phyloP scores from a whole-genome alignment of 2,888 invertebrate genomes.

The Melikaiella ostensackeni region DNA sequence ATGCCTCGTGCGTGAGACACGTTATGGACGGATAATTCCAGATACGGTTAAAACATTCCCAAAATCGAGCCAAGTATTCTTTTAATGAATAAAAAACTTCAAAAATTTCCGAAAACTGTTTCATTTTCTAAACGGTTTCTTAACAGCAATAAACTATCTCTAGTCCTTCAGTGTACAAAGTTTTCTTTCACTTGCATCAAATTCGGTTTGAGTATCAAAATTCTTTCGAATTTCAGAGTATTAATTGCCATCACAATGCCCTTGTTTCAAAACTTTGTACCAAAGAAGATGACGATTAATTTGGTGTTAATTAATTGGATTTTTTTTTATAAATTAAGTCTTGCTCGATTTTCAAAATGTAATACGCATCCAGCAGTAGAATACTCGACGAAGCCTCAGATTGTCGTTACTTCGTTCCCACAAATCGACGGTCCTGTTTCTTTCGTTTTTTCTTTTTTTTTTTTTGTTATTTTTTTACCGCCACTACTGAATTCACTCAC shows the following conservation, averaged over 20 bases:
- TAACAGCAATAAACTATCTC: too few relatives aligned
- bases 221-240: conserved; percentile 34
- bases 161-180: not conserved
- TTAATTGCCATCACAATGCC: conserved; percentile 32
- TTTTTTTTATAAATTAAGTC: not conserved
- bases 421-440: conserved; percentile 55
- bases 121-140: not conserved
- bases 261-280: conserved; percentile 25
- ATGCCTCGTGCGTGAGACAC: conserved; percentile 66
- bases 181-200: conserved; percentile 18
- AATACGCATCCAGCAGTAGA: conserved; percentile 71
- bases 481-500: conserved; percentile 43
- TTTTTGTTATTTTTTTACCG: conserved; percentile 42
- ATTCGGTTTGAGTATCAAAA: conserved; percentile 28
- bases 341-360: conserved; percentile 67
- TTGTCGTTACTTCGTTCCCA: conserved; percentile 71
- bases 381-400: conserved; percentile 75
- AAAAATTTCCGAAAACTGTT: not conserved
- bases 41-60: conserved; percentile 69
- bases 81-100: not conserved
- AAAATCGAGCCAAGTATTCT: conserved; percentile 56
- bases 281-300: conserved; percentile 6
- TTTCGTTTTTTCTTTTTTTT: conserved; percentile 41
- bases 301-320: conserved; percentile 16
- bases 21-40: conserved; percentile 71